These are phyloP conservation scores for Gymnocephalus cernua DNA, from an alignment of 2,113 vertebrate genomes.

Conservation along the genomic window DNA sequence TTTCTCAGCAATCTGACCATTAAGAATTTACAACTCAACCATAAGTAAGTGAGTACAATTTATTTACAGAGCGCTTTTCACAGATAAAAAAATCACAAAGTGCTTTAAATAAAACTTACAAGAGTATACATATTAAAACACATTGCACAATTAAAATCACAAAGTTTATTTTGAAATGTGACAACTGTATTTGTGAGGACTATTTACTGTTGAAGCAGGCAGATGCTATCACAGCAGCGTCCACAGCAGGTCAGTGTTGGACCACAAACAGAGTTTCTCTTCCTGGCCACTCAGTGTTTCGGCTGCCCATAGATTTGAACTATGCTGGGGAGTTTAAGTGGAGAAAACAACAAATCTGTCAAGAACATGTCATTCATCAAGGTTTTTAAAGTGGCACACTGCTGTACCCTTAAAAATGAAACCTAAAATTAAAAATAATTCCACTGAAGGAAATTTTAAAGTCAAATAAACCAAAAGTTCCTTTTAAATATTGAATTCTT, in stretches of 20 bases:
- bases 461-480: not conserved
- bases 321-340: not conserved
- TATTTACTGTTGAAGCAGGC: not conserved
- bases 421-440: too few species aligned
- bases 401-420: too few species aligned
- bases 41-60: too few species aligned
- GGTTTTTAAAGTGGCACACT: not conserved
- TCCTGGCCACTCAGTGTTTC: not conserved
- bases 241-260: constrained; percentile 42
- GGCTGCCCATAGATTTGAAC: not conserved
- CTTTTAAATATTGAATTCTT: not conserved
- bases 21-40: not conserved
- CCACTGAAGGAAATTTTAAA: not conserved
- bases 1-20: not conserved
- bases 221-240: not conserved
- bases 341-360: not conserved
- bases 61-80: too few species aligned
- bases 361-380: not conserved
- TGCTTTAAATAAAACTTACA: too few species aligned
- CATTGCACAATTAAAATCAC: too few species aligned
- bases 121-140: too few species aligned
- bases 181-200: not conserved
- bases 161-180: not conserved
- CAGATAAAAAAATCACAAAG: too few species aligned
- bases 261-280: not conserved